phyloP scores from a whole-genome alignment of 1,140 invertebrate species.

The Chironomus tepperi region DNA sequence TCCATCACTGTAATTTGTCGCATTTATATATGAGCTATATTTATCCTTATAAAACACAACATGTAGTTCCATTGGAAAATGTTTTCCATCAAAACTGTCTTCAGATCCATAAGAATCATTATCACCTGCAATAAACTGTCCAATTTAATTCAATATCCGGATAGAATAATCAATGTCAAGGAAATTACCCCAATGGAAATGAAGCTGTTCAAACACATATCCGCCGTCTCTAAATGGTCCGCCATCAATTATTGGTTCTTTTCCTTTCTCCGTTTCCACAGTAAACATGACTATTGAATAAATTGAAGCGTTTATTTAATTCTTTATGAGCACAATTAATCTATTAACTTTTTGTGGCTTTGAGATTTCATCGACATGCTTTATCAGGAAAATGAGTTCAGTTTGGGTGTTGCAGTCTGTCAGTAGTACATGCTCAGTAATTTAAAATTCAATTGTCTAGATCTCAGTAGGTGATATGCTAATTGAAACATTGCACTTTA shows the following conservation, averaged over 20 bases:
- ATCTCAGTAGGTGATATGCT: too few relatives aligned
- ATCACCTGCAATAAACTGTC: conserved; percentile 60
- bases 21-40: conserved; percentile 54
- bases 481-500: too few relatives aligned
- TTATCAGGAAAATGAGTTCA: too few relatives aligned
- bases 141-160: neutral
- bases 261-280: conserved; percentile 41
- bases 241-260: conserved; percentile 47
- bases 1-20: conserved; percentile 58
- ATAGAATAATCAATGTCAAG: neutral
- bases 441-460: too few relatives aligned
- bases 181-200: conserved; percentile 46
- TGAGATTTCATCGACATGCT: too few relatives aligned
- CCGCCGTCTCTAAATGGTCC: conserved; percentile 59
- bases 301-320: conserved; percentile 16
- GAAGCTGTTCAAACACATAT: conserved; percentile 74
- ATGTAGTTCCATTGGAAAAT: conserved; percentile 72
- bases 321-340: too few relatives aligned
- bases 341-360: too few relatives aligned
- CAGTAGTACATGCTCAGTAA: too few relatives aligned
- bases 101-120: conserved; percentile 77
- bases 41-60: conserved; percentile 74
- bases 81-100: conserved; percentile 68
- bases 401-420: too few relatives aligned
- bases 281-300: conserved; percentile 47